Evolutionary conservation across 2,888 invertebrate species (phyloP).

Genomic region (Nycteola revayana): DNA sequence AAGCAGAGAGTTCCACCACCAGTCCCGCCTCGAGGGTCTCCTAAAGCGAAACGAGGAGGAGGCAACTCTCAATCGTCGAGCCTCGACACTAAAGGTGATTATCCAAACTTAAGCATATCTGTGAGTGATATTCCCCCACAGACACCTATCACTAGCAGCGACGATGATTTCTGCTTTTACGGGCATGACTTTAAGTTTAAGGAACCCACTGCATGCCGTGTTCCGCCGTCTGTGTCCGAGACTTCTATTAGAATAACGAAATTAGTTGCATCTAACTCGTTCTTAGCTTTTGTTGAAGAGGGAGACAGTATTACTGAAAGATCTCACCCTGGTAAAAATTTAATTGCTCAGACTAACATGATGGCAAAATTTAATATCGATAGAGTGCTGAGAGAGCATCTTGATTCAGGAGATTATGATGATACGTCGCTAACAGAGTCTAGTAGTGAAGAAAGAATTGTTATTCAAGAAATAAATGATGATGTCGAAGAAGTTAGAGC

Average conservation of each 20-base stretch:
- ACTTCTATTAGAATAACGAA: constrained; percentile 61
- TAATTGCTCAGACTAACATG: constrained; percentile 68
- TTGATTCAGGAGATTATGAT: constrained; percentile 68
- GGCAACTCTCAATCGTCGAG: constrained; percentile 64
- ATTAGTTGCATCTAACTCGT: constrained; percentile 63
- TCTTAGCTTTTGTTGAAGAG: constrained; percentile 64
- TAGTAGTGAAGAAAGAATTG: constrained; percentile 66
- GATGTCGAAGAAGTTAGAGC: constrained; percentile 33
- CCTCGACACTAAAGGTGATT: constrained; percentile 76
- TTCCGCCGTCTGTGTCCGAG: constrained; percentile 63
- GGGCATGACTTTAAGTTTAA: constrained; percentile 73
- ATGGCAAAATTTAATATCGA: constrained; percentile 74
- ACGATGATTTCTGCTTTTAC: constrained; percentile 69
- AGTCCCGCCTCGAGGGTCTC: constrained; percentile 92
- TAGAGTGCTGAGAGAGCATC: constrained; percentile 61
- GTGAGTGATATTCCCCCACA: constrained; percentile 64
- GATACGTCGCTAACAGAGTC: constrained; percentile 68
- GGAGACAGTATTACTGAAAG: constrained; percentile 63
- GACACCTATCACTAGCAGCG: constrained; percentile 69
- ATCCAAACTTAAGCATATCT: constrained; percentile 61
- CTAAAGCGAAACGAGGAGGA: constrained; percentile 83
- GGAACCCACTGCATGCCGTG: constrained; percentile 64
- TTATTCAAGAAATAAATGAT: constrained; percentile 46
- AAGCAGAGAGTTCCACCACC: constrained; percentile 93
- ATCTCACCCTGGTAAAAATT: constrained; percentile 55